These are phyloP conservation scores for Parazoanthus darwini DNA, from an alignment of 92 coral and sea anemone genomes.

Conservation along the genomic window DNA sequence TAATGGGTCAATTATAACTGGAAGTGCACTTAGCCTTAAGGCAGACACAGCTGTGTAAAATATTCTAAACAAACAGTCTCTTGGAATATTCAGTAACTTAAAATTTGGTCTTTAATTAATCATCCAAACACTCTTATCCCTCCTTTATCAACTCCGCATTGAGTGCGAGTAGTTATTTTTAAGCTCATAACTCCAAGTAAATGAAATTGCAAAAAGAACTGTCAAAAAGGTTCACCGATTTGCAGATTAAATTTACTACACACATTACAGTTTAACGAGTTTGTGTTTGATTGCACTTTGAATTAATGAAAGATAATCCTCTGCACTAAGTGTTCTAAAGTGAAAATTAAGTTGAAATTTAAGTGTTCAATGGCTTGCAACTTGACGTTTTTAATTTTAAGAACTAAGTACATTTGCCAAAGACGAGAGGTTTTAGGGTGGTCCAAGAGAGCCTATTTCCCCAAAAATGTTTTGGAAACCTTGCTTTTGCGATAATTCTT, in stretches of 20 bases:
- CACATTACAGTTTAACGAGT: neutral
- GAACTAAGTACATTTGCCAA: neutral
- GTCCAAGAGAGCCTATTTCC: too few species aligned
- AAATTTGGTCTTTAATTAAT: neutral
- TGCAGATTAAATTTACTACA: neutral
- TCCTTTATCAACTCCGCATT: neutral
- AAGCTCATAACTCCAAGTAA: neutral
- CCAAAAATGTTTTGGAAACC: too few species aligned
- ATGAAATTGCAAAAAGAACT: neutral
- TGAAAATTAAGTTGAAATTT: neutral
- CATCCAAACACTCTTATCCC: neutral
- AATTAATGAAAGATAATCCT: neutral
- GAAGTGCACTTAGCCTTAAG: neutral
- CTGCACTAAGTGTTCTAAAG: neutral
- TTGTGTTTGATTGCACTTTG: neutral
- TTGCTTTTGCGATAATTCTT: too few species aligned
- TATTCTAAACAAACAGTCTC: neutral
- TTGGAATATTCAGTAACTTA: neutral
- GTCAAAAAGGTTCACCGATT: neutral
- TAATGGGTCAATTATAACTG: neutral
- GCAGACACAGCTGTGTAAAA: constrained; percentile 12
- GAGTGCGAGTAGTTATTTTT: neutral
- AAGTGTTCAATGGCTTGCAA: neutral
- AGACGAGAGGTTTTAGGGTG: too few species aligned
- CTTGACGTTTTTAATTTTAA: neutral